Percentiles rank a stretch among this genome's conserved stretches.
phyloP scores from a whole-genome alignment of 2,113 vertebrate genomes.

The Tachysurus vachellii region DNA sequence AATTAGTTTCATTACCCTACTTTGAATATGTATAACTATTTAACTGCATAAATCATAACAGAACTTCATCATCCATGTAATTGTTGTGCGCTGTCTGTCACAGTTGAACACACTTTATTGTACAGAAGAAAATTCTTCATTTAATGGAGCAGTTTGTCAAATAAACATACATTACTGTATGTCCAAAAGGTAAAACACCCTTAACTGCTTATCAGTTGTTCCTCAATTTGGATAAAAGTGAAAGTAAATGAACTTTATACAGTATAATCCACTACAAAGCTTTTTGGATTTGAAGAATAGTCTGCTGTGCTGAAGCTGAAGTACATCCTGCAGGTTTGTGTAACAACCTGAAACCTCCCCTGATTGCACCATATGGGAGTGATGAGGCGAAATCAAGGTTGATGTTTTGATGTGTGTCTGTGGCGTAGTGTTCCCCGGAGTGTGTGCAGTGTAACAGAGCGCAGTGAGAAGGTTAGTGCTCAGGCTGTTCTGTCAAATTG shows the following conservation, averaged over 20 bases:
- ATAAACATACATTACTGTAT: neutral
- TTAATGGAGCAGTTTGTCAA: neutral
- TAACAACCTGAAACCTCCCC: constrained; percentile 13
- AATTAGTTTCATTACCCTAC: too few relatives aligned
- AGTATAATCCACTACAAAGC: neutral
- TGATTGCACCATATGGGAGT: constrained; percentile 27
- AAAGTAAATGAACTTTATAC: neutral
- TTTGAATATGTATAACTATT: too few relatives aligned
- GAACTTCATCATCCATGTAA: too few relatives aligned
- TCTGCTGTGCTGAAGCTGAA: neutral
- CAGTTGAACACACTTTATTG: neutral
- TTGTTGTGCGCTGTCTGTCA: neutral
- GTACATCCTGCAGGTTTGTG: neutral
- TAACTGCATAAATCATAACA: too few relatives aligned
- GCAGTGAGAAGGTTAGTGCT: constrained; percentile 57
- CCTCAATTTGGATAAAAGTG: neutral
- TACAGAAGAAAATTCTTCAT: neutral
- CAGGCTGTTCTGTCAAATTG: constrained; percentile 67
- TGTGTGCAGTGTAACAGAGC: constrained; percentile 34
- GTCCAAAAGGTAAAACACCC: neutral
- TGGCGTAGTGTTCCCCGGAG: constrained; percentile 28
- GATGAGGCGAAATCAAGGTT: constrained; percentile 24
- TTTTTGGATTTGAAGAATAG: neutral
- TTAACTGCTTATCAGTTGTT: neutral
- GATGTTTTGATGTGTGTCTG: constrained; percentile 18